Evolutionary conservation across 1,140 invertebrate genomes (phyloP).

Genomic region (Drosophila saltans): DNA sequence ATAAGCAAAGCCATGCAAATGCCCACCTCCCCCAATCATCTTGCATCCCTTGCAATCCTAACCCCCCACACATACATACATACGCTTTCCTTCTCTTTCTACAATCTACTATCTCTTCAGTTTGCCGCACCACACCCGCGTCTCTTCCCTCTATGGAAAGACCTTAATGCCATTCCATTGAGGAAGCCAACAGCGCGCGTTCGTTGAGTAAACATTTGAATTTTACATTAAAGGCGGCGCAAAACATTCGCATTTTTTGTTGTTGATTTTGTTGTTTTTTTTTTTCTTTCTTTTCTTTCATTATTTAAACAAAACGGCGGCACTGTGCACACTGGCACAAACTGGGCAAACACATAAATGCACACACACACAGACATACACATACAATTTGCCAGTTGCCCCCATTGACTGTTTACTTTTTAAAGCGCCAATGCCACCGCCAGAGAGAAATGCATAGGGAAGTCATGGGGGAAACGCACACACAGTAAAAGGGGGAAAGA

Average conservation of each 20-base stretch:
- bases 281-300: constrained; percentile 32
- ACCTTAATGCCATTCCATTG: constrained; percentile 35
- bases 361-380: constrained; percentile 21
- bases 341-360: constrained; percentile 58
- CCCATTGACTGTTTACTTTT: constrained; percentile 60
- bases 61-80: not conserved
- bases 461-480: constrained; percentile 9
- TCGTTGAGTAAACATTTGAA: constrained; percentile 78
- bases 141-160: not conserved
- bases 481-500: constrained; percentile 1
- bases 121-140: not conserved
- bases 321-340: constrained; percentile 54
- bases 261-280: constrained; percentile 17
- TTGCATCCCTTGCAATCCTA: not conserved
- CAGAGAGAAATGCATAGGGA: constrained; percentile 4
- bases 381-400: constrained; percentile 25
- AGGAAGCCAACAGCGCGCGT: constrained; percentile 64
- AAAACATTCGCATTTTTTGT: constrained; percentile 72
- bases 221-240: constrained; percentile 78
- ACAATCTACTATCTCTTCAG: constrained; percentile 1
- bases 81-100: not conserved
- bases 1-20: constrained; percentile 77
- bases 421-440: constrained; percentile 75
- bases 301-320: constrained; percentile 80
- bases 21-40: constrained; percentile 21